Base-by-base conservation (phyloP, 1,140 invertebrate genomes). In the Limonius californicus region DNA sequence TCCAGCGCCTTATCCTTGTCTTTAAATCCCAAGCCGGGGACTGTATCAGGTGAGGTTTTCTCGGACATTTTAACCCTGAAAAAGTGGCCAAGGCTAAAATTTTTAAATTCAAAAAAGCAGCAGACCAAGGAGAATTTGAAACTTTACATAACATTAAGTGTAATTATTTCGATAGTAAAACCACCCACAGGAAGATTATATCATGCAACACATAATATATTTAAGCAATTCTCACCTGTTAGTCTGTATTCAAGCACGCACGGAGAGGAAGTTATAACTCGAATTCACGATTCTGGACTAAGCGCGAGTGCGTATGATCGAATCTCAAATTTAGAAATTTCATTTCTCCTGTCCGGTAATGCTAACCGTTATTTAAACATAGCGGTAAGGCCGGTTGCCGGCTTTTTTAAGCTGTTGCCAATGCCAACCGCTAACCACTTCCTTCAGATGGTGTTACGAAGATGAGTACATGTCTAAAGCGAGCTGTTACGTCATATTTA, bases 1-100 rank as follows among this genome's bases (percentile, higher is more conserved):
- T 87, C 85, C 63, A 80, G 72, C 0, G 85, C 85, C 74, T 87
- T 87, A 58, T 79, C 82, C 68, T 82, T 82, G 70, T 87, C 84
- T 71, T 87, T 87, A 72, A 86, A 87, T 8, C 85, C 85, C 50
- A 87, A 71, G 0, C 84, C 84, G 1, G 82, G 83, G 8, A 86
- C 84, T 1, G 75, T 78, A 62, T 76, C 76, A 18, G 71, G 64
- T 2, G 53, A 55, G 63, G 76, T 75, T 56, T 19, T 60, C 65
- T 75, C 70, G 30, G 70, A 68, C 71, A 76, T 75, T 62, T 63
- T 67, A 20, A 30, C 12, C 4, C 19, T 47, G 14, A 19, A 50
- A 50, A 19, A 45, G 14, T 6, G 7, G n/a, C 35, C 7, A 39
- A 39, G n/a, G n/a, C n/a, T 27, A 27, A 39, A 9, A 39, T 39